These are phyloP conservation scores for Himalopsyche anomala DNA, from an alignment of 2,888 invertebrate genomes.

Conservation along the genomic window DNA sequence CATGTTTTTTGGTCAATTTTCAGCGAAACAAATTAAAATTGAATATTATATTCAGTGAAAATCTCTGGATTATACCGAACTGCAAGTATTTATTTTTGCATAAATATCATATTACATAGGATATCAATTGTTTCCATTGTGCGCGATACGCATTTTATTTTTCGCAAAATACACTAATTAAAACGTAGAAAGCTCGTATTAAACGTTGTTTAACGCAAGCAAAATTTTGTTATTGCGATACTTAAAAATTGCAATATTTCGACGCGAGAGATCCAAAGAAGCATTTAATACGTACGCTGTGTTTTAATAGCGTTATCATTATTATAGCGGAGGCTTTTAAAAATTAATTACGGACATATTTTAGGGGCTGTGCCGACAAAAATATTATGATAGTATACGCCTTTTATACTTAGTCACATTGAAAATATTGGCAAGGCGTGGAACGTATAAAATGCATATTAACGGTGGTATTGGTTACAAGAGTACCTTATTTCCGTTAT, in stretches of 20 bases:
- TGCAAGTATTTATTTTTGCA: no score
- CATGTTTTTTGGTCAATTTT: no score
- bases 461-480: no score
- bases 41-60: no score
- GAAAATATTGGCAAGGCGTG: neutral
- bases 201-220: neutral
- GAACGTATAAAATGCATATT: neutral
- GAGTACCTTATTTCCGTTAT: no score
- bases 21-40: no score
- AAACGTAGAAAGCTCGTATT: neutral
- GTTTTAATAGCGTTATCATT: slow-evolving; percentile 2
- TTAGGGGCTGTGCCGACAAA: neutral
- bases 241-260: no score
- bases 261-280: neutral
- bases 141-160: neutral
- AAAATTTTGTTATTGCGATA: neutral
- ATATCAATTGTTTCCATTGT: no score
- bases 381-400: neutral
- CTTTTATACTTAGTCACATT: neutral
- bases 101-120: no score
- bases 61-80: no score
- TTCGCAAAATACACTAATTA: slow-evolving; percentile 12
- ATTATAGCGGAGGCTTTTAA: neutral
- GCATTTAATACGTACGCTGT: neutral
- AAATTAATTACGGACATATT: slow-evolving; percentile 10